These are phyloP conservation scores for Eupeodes latifasciatus DNA, from an alignment of 2,888 invertebrate species.

Conservation along the genomic window DNA sequence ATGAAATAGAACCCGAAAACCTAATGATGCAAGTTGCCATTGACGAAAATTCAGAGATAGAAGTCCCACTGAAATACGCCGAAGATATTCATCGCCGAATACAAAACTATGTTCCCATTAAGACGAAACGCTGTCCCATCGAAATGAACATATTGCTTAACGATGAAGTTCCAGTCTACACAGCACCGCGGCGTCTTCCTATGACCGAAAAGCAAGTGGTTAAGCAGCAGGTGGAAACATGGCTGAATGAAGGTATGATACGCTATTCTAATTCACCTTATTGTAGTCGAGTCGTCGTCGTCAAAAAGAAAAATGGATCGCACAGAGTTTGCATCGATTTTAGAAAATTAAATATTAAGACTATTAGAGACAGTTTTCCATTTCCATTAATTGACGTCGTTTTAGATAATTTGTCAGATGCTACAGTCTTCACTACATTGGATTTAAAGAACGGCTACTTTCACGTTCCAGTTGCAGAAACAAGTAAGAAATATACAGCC, in stretches of 20 bases:
- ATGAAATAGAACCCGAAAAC: not conserved
- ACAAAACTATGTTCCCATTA: slow-evolving; percentile 3
- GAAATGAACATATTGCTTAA: slow-evolving; percentile 15
- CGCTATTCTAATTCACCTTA: too few relatives aligned
- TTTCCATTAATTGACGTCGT: slow-evolving; percentile 81
- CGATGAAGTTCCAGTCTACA: too few relatives aligned
- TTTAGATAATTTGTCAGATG: slow-evolving; percentile 78
- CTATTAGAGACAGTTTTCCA: slow-evolving; percentile 79
- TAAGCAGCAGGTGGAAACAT: too few relatives aligned
- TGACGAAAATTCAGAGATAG: not conserved
- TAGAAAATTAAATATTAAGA: too few relatives aligned
- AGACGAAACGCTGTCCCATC: not conserved
- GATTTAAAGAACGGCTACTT: slow-evolving; percentile 58
- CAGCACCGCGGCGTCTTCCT: too few relatives aligned
- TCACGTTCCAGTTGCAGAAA: slow-evolving; percentile 46
- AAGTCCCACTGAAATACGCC: slow-evolving; percentile 15
- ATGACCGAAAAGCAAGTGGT: too few relatives aligned
- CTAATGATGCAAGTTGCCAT: slow-evolving; percentile 32
- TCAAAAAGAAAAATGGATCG: too few relatives aligned
- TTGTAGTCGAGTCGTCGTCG: too few relatives aligned
- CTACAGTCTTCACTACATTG: slow-evolving; percentile 16
- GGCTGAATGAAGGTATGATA: too few relatives aligned
- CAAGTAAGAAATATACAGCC: slow-evolving; percentile 62
- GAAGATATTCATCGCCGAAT: slow-evolving; percentile 11
- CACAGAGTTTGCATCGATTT: too few relatives aligned